Conservation (phyloP, 2,888 invertebrate species). For the Sympetrum striolatum region DNA sequence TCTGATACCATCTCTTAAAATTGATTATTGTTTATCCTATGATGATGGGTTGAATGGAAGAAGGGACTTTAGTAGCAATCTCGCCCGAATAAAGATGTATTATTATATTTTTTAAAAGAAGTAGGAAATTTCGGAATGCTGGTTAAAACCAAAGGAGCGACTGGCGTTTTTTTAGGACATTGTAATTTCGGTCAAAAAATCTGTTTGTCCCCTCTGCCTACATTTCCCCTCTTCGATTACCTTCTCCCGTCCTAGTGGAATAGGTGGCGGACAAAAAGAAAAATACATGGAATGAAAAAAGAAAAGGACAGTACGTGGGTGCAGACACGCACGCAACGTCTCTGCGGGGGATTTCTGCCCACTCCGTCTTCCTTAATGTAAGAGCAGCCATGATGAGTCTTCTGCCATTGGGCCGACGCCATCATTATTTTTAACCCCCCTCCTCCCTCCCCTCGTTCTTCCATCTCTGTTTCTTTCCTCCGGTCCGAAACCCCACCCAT, state of each 20-base stretch:
- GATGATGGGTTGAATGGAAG: too few relatives aligned
- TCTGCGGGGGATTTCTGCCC: constrained; percentile 17
- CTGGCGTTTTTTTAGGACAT: too few relatives aligned
- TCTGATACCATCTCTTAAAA: too few relatives aligned
- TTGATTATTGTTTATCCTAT: too few relatives aligned
- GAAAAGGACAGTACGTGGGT: constrained; percentile 7
- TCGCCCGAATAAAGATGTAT: too few relatives aligned
- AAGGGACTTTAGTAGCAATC: too few relatives aligned
- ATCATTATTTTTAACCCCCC: constrained; percentile 37
- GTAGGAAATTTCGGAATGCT: too few relatives aligned
- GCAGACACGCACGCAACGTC: constrained; percentile 28
- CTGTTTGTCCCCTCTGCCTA: too few relatives aligned
- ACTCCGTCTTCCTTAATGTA: neutral
- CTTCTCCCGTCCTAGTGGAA: neutral
- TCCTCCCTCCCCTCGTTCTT: neutral
- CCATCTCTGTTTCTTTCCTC: neutral
- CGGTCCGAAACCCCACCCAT: neutral
- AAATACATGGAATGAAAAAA: neutral
- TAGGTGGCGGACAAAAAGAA: neutral
- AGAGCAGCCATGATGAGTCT: constrained; percentile 35
- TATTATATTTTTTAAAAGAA: too few relatives aligned
- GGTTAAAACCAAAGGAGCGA: too few relatives aligned
- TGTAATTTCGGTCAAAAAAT: too few relatives aligned
- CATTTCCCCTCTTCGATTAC: too few relatives aligned
- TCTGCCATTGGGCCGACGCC: constrained; percentile 26